Conservation (phyloP, 1,140 invertebrate species). For the Diorhabda elongata region DNA sequence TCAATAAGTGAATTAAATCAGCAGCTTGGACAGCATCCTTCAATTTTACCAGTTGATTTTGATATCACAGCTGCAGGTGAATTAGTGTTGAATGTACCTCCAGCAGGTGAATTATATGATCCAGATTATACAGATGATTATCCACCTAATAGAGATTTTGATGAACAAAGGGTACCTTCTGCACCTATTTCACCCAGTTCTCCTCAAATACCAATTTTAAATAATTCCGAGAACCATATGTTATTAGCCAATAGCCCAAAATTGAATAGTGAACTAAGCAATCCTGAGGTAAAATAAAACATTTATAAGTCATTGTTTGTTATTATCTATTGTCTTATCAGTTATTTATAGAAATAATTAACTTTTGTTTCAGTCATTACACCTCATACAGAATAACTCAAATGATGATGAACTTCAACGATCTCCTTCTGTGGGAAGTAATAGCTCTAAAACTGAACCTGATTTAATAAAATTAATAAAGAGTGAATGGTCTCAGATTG, state of each 20-base stretch:
- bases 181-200: constrained; percentile 54
- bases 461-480: constrained; percentile 65
- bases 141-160: constrained; percentile 45
- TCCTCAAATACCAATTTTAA: constrained; percentile 56
- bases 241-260: constrained; percentile 84
- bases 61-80: constrained; percentile 76
- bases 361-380: constrained; percentile 61
- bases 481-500: constrained; percentile 94
- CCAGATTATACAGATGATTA: constrained; percentile 43
- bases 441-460: constrained; percentile 66
- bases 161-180: constrained; percentile 58
- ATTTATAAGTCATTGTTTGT: not conserved
- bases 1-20: constrained; percentile 75
- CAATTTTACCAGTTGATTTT: constrained; percentile 86
- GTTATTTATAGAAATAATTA: constrained; percentile 8
- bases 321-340: not conserved
- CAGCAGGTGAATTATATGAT: constrained; percentile 51
- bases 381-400: constrained; percentile 73
- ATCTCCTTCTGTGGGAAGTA: constrained; percentile 65
- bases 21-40: constrained; percentile 82
- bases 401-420: constrained; percentile 51
- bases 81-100: constrained; percentile 58
- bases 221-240: constrained; percentile 75
- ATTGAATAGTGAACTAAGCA: constrained; percentile 77
- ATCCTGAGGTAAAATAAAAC: constrained; percentile 58